These are phyloP conservation scores for Ostrea edulis DNA, from an alignment of 1,140 invertebrate species.

Conservation along the genomic window DNA sequence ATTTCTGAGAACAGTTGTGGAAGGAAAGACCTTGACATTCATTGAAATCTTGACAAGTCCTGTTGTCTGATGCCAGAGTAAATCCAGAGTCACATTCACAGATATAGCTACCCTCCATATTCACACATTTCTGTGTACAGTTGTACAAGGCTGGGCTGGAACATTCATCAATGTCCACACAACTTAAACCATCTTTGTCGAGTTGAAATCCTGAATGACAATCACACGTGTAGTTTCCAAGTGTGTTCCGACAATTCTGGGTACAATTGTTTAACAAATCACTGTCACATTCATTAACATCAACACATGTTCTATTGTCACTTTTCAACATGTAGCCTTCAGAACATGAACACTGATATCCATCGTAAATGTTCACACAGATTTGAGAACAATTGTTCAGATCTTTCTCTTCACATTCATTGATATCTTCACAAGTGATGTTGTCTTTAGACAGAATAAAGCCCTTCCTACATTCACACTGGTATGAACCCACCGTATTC, in stretches of 20 bases:
- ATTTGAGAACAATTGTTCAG: slow-evolving; percentile 24
- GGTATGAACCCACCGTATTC: slow-evolving; percentile 37
- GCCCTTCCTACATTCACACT: slow-evolving; percentile 36
- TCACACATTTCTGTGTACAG: slow-evolving; percentile 18
- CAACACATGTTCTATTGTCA: slow-evolving; percentile 27
- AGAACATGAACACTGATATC: slow-evolving; percentile 1
- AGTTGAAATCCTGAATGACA: not conserved
- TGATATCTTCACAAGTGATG: slow-evolving; percentile 30
- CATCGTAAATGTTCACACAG: not conserved
- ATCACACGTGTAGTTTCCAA: not conserved
- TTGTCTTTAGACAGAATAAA: slow-evolving; percentile 21
- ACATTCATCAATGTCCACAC: slow-evolving; percentile 26
- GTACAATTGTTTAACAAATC: not conserved
- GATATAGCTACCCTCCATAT: not conserved
- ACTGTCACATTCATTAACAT: slow-evolving; percentile 28
- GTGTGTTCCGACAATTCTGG: not conserved
- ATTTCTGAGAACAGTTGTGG: slow-evolving; percentile 37
- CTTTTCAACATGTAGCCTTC: not conserved
- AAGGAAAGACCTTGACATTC: not conserved
- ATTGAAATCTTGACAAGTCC: slow-evolving; percentile 29
- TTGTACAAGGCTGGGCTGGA: not conserved
- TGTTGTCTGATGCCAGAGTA: not conserved
- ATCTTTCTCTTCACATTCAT: not conserved
- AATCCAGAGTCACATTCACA: slow-evolving; percentile 32
- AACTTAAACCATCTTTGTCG: not conserved